Base-by-base conservation (phyloP, 1,140 invertebrate species). In the Andrena cerasifolii region DNA sequence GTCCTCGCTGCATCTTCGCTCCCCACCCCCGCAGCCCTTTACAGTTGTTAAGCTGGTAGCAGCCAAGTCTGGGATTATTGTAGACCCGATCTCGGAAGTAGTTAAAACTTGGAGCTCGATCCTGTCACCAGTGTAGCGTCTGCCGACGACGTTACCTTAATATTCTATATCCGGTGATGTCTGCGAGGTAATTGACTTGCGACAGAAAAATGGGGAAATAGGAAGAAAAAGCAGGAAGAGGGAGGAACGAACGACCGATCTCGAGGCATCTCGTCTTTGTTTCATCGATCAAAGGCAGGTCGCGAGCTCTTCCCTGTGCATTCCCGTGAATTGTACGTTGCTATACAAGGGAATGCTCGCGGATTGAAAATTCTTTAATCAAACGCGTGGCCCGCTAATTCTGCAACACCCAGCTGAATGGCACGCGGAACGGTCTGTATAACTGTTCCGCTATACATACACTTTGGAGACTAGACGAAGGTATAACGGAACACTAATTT, bases 81-180 rank as follows among this genome's bases (percentile, higher is more conserved):
- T 82, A 82, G 75, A 79, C 71, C 65, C 75, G 67, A 80, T 85
- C 84, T 86, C 84, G 79, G 84, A 86, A 86, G 76, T 86, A 84
- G 84, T 86, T 86, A 86, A 86, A 86, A 86, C 84, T 86, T 85
- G 79, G 53, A 54, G 53, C 71, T 75, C 68, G 74, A 56, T 59
- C 40, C 72, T 28, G 40, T 66, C 74, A 70, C 65, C 62, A 51
- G 49, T 28, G 65, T 40, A 59, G 28, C 75, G 75, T 79, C 63
- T 58, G 82, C 77, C 56, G 71, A 31, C 65, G 71, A 58, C 75
- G 84, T 21, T 68, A 51, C 76, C 76, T 85, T 86, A 85, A 86
- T 86, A 82, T 85, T 85, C 84, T 85, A 85, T 84, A 85, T 85
- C 79, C 67, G 72, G 75, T 51, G 43, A 70, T 77, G 75, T 78